Conservation (phyloP, 2,888 invertebrate species). For the Diabrotica balteata region DNA sequence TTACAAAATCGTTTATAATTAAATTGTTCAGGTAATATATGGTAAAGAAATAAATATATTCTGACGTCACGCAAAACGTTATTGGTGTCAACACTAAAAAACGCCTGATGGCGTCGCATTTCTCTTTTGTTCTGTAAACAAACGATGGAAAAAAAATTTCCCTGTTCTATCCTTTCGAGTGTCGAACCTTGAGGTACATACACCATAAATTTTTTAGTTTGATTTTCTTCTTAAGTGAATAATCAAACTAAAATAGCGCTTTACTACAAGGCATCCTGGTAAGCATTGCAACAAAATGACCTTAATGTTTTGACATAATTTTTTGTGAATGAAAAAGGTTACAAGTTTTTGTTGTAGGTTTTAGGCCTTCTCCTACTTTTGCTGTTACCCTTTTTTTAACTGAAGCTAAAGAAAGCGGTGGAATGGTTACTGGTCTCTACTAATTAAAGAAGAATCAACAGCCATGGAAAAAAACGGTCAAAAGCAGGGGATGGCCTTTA, state of each 20-base stretch:
- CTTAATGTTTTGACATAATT: neutral
- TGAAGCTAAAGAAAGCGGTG: constrained; percentile 36
- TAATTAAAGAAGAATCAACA: constrained; percentile 36
- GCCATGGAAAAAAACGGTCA: constrained; percentile 53
- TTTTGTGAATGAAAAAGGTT: constrained; percentile 25
- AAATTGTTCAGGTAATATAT: too few relatives aligned
- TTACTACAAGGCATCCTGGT: constrained; percentile 45
- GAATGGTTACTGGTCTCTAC: constrained; percentile 44
- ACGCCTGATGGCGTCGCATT: constrained; percentile 60
- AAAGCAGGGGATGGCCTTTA: constrained; percentile 57
- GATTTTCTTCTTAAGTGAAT: constrained; percentile 32
- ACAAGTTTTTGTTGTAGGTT: constrained; percentile 41
- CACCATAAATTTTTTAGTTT: constrained; percentile 32
- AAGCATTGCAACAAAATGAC: constrained; percentile 21
- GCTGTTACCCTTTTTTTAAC: constrained; percentile 43
- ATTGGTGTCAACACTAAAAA: constrained; percentile 54
- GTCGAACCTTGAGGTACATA: constrained; percentile 12
- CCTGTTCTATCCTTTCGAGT: constrained; percentile 22
- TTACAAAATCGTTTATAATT: too few relatives aligned
- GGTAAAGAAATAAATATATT: too few relatives aligned
- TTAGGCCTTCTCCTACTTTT: constrained; percentile 53
- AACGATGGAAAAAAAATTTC: constrained; percentile 1
- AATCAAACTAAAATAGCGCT: constrained; percentile 37
- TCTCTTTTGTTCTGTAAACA: constrained; percentile 18
- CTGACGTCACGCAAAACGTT: too few relatives aligned